Percentiles rank a stretch among this genome's conserved stretches.
These are phyloP conservation scores for Intoshia linei DNA, from an alignment of 1,140 invertebrate genomes.

Conservation along the genomic window DNA sequence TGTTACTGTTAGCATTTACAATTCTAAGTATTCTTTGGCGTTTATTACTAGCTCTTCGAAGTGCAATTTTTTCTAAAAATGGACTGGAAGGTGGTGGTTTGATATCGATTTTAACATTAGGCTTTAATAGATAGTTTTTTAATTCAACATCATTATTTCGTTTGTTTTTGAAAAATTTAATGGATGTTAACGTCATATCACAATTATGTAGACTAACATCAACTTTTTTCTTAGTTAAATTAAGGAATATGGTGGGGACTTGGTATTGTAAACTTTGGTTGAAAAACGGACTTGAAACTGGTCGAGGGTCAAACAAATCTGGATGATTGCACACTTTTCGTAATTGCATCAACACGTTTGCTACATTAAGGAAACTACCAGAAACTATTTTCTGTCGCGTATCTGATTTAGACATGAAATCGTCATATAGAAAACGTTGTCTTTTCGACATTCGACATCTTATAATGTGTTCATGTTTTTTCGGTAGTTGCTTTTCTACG, in stretches of 20 bases:
- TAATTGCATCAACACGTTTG: conserved; percentile 93
- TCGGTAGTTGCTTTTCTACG: conserved; percentile 95
- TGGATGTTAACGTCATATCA: too few species aligned
- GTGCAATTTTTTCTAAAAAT: too few species aligned
- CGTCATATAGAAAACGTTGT: conserved; percentile 84
- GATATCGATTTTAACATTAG: too few species aligned
- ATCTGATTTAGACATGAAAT: conserved; percentile 84
- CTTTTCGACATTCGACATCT: conserved; percentile 77
- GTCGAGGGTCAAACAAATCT: conserved; percentile 80
- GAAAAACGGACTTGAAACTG: conserved; percentile 66
- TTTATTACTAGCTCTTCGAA: too few species aligned
- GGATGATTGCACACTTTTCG: conserved; percentile 99
- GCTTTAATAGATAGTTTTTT: too few species aligned
- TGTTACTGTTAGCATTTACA: too few species aligned
- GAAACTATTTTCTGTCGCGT: conserved; percentile 70
- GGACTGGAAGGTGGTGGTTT: too few species aligned
- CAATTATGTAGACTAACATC: too few species aligned
- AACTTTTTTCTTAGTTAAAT: conserved; percentile 1
- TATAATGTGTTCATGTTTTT: conserved; percentile 87
- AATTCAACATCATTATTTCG: too few species aligned
- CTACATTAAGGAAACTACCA: conserved; percentile 80
- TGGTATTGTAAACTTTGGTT: conserved; percentile 38
- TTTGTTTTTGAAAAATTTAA: too few species aligned
- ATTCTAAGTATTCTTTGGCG: too few species aligned
- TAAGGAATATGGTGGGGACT: too few species aligned